phyloP scores from a whole-genome alignment of 2,113 vertebrate genomes.

The Crocuta crocuta region DNA sequence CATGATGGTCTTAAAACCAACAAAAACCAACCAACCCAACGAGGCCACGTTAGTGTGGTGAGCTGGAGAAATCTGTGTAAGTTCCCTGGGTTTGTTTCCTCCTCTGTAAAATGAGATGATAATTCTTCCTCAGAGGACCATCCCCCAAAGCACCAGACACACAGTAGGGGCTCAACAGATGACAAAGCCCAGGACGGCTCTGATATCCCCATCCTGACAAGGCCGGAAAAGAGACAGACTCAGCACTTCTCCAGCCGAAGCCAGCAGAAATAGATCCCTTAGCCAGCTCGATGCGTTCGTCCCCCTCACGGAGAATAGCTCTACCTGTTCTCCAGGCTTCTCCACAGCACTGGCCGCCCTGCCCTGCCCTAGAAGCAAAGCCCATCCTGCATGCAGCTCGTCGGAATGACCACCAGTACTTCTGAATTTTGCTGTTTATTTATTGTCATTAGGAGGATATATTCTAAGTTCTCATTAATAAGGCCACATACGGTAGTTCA shows the following conservation, averaged over 20 bases:
- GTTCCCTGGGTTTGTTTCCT: background rate
- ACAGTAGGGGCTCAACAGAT: background rate
- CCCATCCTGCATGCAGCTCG: background rate
- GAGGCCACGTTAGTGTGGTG: background rate
- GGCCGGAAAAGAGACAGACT: background rate
- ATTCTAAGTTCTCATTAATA: background rate
- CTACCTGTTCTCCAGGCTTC: too few species aligned
- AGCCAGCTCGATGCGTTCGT: background rate
- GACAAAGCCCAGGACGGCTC: background rate
- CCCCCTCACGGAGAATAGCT: too few species aligned
- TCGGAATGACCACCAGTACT: constrained; percentile 39
- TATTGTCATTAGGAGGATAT: background rate
- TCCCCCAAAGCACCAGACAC: background rate
- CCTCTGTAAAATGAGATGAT: background rate
- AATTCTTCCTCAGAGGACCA: background rate
- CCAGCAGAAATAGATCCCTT: background rate
- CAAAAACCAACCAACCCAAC: background rate
- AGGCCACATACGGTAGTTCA: background rate
- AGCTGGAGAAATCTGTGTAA: background rate
- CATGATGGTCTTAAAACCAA: background rate
- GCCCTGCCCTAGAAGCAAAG: background rate
- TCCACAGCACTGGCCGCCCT: fast-evolving
- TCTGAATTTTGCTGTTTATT: constrained; percentile 31
- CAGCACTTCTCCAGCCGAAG: background rate
- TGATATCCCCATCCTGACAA: background rate